These are phyloP conservation scores for Watersipora subatra DNA, from an alignment of 1,140 invertebrate genomes.

Conservation along the genomic window DNA sequence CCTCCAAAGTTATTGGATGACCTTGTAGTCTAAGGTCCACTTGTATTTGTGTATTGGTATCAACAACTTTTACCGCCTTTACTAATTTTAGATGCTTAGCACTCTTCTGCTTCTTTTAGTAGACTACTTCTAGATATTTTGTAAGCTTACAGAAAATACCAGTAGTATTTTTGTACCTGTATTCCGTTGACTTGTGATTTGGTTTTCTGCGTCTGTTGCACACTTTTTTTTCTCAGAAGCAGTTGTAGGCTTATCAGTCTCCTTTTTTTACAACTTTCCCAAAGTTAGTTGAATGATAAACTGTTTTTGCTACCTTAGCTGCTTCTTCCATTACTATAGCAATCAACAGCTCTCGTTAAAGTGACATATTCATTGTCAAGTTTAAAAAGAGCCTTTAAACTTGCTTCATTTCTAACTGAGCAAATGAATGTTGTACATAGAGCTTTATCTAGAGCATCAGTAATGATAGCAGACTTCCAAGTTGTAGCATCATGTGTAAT, in stretches of 20 bases:
- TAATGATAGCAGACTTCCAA: background rate
- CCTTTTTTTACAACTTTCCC: background rate
- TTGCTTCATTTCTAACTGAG: conserved; percentile 3
- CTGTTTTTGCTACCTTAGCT: background rate
- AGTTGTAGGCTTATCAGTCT: background rate
- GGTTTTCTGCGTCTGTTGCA: background rate
- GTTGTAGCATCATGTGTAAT: background rate
- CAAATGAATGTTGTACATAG: background rate
- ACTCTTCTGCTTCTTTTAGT: background rate
- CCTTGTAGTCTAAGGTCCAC: too few relatives aligned
- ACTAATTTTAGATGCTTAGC: too few relatives aligned
- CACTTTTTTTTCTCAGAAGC: background rate
- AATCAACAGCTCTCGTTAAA: background rate
- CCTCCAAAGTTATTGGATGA: too few relatives aligned
- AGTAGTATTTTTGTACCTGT: background rate
- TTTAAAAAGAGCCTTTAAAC: conserved; percentile 3
- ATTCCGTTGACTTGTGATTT: background rate
- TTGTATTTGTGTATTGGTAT: too few relatives aligned
- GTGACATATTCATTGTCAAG: background rate
- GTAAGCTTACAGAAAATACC: background rate
- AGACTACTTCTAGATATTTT: background rate
- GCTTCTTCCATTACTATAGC: background rate
- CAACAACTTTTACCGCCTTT: too few relatives aligned
- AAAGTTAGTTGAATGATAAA: background rate
- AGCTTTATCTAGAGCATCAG: background rate